A percentile compares a stretch with the other conserved stretches of the same genome.
phyloP scores from a whole-genome alignment of 2,113 vertebrate genomes.

The Elachura formosa region DNA sequence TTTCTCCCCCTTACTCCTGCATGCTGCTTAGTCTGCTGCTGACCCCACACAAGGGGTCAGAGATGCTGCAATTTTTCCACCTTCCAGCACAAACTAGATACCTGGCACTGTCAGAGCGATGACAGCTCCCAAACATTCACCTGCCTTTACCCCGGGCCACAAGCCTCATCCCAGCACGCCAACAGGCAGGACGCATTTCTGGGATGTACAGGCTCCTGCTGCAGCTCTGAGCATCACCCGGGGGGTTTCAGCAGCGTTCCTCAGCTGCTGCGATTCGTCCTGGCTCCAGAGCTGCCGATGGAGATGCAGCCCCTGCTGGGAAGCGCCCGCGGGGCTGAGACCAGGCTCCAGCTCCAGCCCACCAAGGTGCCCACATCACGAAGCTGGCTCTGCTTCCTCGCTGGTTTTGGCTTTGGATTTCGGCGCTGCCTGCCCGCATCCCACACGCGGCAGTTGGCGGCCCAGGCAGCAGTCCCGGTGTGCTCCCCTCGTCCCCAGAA shows the following conservation, averaged over 20 bases:
- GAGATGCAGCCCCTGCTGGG: background rate
- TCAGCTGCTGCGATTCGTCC: background rate
- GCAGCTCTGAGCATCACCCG: background rate
- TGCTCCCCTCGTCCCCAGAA: background rate
- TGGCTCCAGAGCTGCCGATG: fast-evolving
- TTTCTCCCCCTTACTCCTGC: background rate
- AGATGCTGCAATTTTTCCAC: background rate
- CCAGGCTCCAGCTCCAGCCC: background rate
- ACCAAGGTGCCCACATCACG: background rate
- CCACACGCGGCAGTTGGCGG: background rate
- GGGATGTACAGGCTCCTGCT: background rate
- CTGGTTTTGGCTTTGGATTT: background rate
- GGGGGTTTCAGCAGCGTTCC: background rate
- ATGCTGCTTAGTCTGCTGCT: background rate
- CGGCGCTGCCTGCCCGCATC: background rate
- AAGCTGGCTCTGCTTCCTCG: background rate
- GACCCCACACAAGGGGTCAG: background rate
- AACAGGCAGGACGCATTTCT: background rate
- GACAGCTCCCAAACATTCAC: background rate
- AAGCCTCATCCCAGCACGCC: background rate
- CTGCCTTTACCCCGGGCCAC: background rate
- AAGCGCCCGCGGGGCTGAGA: fast-evolving
- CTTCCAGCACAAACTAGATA: background rate
- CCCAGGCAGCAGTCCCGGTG: fast-evolving
- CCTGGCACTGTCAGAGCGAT: background rate